Conservation (phyloP, 2,113 vertebrate genomes). For the Orcinus orca region DNA sequence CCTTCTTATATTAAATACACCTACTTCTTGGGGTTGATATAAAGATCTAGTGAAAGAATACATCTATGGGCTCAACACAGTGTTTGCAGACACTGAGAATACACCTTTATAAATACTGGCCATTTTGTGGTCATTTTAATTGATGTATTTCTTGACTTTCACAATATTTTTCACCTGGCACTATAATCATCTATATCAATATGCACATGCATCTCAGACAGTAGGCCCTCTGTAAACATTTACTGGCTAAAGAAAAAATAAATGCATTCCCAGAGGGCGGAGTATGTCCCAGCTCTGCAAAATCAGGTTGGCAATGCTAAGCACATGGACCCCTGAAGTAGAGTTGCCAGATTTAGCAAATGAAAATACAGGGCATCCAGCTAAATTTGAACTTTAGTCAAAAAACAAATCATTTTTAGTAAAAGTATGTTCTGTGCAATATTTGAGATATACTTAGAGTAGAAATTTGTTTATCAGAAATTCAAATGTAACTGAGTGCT, state of each 20-base stretch:
- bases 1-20: too few relatives aligned
- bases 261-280: background rate
- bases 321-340: background rate
- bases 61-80: background rate
- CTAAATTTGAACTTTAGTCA: background rate
- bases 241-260: background rate
- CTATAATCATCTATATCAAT: background rate
- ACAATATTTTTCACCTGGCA: background rate
- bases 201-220: background rate
- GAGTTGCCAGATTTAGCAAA: background rate
- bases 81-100: background rate
- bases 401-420: background rate
- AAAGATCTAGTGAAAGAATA: background rate
- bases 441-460: background rate
- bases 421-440: background rate
- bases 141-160: background rate
- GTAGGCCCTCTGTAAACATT: background rate
- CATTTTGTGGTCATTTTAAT: background rate
- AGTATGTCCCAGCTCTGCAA: background rate
- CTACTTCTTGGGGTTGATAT: background rate
- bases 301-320: background rate
- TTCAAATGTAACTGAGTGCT: background rate
- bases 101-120: background rate
- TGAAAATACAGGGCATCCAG: background rate
- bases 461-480: background rate